Conservation (phyloP, 2,797 vertebrate genomes). For the Poeciliopsis infans region DNA sequence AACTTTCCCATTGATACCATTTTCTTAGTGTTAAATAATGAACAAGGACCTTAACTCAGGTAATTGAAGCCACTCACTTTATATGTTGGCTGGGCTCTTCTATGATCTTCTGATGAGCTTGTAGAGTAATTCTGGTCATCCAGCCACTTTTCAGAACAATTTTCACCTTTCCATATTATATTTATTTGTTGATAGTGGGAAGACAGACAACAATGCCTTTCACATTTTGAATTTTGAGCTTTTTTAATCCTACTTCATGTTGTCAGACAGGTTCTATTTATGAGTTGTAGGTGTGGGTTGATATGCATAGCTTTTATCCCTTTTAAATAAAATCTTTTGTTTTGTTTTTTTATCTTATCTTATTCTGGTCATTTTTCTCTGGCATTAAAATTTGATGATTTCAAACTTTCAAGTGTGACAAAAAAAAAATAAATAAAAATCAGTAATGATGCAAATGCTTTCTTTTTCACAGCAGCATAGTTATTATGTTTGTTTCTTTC, state of each 20-base stretch:
- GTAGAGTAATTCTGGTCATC: neutral
- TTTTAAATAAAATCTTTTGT: neutral
- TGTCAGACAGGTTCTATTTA: neutral
- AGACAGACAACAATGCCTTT: neutral
- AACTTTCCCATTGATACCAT: neutral
- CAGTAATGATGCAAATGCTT: neutral
- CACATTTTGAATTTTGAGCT: neutral
- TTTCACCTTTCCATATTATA: neutral
- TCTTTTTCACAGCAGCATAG: neutral
- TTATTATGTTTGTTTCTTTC: slow-evolving; percentile 59
- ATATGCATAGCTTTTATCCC: neutral
- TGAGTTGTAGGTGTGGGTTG: no score
- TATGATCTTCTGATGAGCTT: neutral
- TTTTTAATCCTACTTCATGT: neutral
- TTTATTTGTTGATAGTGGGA: neutral
- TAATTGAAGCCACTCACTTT: neutral
- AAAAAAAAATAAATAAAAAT: no score
- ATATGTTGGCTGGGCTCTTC: neutral
- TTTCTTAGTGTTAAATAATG: neutral
- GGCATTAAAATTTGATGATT: neutral
- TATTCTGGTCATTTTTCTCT: neutral
- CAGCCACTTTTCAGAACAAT: neutral
- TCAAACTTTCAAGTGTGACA: neutral
- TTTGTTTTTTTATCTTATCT: neutral
- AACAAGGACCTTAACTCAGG: neutral